Evolutionary conservation across 2,113 vertebrate species (phyloP), one percentile per base, ranked within the genome.

Genomic region (Nannobrachium achirus): DNA sequence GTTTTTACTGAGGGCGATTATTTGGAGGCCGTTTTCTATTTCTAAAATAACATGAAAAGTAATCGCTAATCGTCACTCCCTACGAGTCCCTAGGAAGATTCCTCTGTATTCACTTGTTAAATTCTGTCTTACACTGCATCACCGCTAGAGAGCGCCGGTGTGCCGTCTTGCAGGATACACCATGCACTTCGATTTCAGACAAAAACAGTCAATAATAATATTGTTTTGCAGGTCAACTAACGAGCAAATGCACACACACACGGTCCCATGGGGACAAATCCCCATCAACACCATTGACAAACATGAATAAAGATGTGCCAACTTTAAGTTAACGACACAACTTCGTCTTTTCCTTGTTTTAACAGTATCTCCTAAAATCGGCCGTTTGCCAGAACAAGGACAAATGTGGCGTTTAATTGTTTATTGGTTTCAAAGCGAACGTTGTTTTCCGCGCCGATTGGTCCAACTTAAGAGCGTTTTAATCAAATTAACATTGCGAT

Each of bases 341-440:
- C 78, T 93, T 92, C 72, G 75, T 89, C 56, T 94, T 94, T 93
- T 87, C 84, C 86, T 89, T 88, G 89, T 94, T 94, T 94, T 93
- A 81, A 85, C 88, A 78, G 74, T 92, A 92, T 94, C 85, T 92
- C 69, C 25, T 50, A 68, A 88, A 91, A 87, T 66, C 66, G 60
- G 1, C 53, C 42, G 66, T 89, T 87, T 86, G 63, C 69, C 76
- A 16, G 49, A 33, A 66, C n/a, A 38, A 62, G 20, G 75, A 76
- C 73, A 76, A 58, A 14, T 1, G 41, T 49, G 71, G 1, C 8
- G 67, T 1, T 62, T 3, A 50, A 67, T 68, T 66, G 63, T 46
- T 50, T 6, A 56, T 14, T 60, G 45, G 40, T 50, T 66, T 53
- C 7, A 33, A 55, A 13, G n/a, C 52, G 18, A 78, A 85, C 80